Evolutionary conservation across 2,113 vertebrate genomes (phyloP).

Genomic region (Egretta garzetta): DNA sequence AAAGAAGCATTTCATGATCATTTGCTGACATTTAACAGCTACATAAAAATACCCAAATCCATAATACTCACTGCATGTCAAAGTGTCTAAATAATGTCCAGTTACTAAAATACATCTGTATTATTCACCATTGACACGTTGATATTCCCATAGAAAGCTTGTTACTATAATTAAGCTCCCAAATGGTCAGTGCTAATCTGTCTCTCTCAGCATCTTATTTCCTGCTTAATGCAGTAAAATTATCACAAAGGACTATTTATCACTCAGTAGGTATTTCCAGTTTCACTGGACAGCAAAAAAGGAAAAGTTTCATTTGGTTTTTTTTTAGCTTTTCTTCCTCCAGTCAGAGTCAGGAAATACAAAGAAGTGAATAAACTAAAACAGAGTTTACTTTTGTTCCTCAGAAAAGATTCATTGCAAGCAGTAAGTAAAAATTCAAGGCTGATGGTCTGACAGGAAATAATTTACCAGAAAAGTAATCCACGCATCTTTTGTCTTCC

Average conservation of each 20-base stretch:
- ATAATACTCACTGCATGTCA: not conserved
- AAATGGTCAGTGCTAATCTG: not conserved
- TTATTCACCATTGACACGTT: not conserved
- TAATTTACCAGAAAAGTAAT: not conserved
- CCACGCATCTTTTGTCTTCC: not conserved
- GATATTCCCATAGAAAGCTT: constrained; percentile 6
- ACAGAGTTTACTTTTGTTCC: not conserved
- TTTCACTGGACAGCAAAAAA: constrained; percentile 17
- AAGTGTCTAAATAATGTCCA: not conserved
- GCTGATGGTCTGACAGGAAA: not conserved
- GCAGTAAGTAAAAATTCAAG: not conserved
- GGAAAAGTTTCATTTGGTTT: not conserved
- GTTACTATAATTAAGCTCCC: constrained; percentile 44
- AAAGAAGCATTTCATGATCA: not conserved
- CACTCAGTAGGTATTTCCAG: constrained; percentile 11
- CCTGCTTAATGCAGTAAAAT: constrained; percentile 32
- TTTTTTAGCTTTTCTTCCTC: not conserved
- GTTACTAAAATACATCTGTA: not conserved
- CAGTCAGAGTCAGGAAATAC: not conserved
- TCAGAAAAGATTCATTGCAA: not conserved
- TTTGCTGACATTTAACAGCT: not conserved
- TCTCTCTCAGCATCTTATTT: constrained; percentile 28
- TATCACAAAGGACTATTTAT: constrained; percentile 27
- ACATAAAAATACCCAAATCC: not conserved
- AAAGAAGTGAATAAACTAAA: not conserved